phyloP scores from a whole-genome alignment of 2,888 invertebrate species.

The Gandaritis pyraliata region DNA sequence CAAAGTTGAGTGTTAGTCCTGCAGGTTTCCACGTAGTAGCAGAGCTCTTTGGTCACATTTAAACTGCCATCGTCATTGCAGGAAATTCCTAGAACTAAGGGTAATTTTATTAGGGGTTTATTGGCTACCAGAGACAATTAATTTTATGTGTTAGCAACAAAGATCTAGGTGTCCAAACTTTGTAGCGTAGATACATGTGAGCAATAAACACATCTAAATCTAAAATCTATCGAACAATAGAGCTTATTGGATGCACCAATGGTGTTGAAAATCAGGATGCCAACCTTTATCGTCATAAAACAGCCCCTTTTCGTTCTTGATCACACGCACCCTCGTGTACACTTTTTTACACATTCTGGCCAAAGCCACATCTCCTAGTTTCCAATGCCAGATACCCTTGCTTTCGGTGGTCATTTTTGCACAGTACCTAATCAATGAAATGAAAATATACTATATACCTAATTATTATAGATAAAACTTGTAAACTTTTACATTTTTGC shows the following conservation, averaged over 20 bases:
- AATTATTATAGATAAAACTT: slow-evolving; percentile 1
- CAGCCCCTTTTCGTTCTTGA: slow-evolving; percentile 72
- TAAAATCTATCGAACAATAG: no score
- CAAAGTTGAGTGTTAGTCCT: slow-evolving; percentile 63
- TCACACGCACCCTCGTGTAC: slow-evolving; percentile 71
- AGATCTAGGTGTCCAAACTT: no score
- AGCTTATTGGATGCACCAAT: slow-evolving; percentile 1
- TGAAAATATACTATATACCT: no score
- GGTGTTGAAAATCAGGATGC: background rate
- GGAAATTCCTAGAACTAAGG: slow-evolving; percentile 69
- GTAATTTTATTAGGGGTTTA: no score
- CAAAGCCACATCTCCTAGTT: slow-evolving; percentile 71
- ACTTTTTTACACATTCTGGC: slow-evolving; percentile 71
- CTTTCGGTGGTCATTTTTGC: slow-evolving; percentile 46
- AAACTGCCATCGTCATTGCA: slow-evolving; percentile 61
- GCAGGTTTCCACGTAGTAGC: slow-evolving; percentile 72
- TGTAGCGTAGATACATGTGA: no score
- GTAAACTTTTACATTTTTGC: slow-evolving; percentile 33
- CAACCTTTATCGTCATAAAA: slow-evolving; percentile 76
- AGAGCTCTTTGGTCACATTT: slow-evolving; percentile 61
- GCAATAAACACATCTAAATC: no score
- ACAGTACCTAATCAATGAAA: background rate
- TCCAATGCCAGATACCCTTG: slow-evolving; percentile 72
- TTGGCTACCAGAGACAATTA: no score
- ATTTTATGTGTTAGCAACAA: no score